Evolutionary conservation across 2,113 vertebrate species (phyloP), one percentile per base, ranked within the genome.

Genomic region (Chloropsis hardwickii): DNA sequence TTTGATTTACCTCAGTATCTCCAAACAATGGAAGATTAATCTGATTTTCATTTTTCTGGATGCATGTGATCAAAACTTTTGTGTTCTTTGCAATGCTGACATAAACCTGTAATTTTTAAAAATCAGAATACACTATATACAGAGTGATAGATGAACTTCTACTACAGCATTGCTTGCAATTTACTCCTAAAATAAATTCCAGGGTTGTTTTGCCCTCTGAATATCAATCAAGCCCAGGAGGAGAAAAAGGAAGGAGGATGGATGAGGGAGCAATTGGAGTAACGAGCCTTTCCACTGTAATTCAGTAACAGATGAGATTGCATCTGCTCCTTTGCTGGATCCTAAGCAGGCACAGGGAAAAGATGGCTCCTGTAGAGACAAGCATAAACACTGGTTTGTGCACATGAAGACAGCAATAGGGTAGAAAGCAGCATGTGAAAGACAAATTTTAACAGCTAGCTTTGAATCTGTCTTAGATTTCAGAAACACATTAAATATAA

Each of bases 231-330:
- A 81, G 29, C 78, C 73, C 65, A 87, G 69, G 18, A 94, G 56
- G 29, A 91, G 35, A 71, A 89, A 91, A 91, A 78, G 35, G 50
- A 80, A 94, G 83, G 48, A 87, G 84, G 50, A 92, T 86, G 81
- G 65, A 94, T 94, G 84, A 87, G 24, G 35, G 53, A 91, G 39
- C 56, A 94, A 69, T 84, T 91, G 92, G 25, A 91, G 51, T 67
- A 96, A 79, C 14, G 0, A 89, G 57, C 24, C 56, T 91, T 92
- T 94, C 95, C 91, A 66, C 31, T 86, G 21, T 53, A 91, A 95
- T 92, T 88, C 77, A 88, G 6, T 88, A 88, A 94, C 60, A 88
- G 76, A 92, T 73, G 89, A 96, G 83, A 94, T 58, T 92, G 42
- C 54, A 77, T 86, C 80, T 86, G 58, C 29, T 88, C 35, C 39